Percentiles rank a stretch among this genome's conserved stretches.
Evolutionary conservation across 2,797 vertebrate species (phyloP).

Genomic region (Urocyon cinereoargenteus): DNA sequence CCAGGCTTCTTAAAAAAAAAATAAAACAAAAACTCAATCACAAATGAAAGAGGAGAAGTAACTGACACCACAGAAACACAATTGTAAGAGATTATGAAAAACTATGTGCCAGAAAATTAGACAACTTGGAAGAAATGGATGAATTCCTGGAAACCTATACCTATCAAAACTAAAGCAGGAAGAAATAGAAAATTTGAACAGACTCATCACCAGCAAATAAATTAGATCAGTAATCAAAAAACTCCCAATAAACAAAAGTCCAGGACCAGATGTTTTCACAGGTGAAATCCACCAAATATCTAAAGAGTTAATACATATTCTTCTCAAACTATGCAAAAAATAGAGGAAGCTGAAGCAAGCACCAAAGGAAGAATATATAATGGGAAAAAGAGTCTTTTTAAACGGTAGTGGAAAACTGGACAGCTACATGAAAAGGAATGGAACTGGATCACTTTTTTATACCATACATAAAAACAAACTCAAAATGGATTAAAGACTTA

Average conservation of each 20-base stretch:
- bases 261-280: background rate
- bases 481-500: background rate
- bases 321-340: background rate
- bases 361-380: background rate
- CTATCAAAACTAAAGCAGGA: background rate
- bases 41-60: background rate
- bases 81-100: background rate
- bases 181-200: background rate
- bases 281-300: background rate
- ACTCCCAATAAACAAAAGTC: background rate
- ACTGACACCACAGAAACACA: background rate
- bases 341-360: background rate
- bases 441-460: background rate
- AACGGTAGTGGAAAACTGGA: background rate
- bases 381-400: background rate
- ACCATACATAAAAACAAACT: background rate
- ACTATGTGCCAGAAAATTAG: background rate
- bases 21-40: background rate
- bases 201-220: background rate
- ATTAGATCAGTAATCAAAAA: background rate
- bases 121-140: background rate
- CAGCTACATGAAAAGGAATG: background rate
- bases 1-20: background rate
- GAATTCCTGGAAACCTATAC: background rate
- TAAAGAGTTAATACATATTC: background rate